Conservation (phyloP, 2,797 vertebrate species). For the Bradypodion pumilum region DNA sequence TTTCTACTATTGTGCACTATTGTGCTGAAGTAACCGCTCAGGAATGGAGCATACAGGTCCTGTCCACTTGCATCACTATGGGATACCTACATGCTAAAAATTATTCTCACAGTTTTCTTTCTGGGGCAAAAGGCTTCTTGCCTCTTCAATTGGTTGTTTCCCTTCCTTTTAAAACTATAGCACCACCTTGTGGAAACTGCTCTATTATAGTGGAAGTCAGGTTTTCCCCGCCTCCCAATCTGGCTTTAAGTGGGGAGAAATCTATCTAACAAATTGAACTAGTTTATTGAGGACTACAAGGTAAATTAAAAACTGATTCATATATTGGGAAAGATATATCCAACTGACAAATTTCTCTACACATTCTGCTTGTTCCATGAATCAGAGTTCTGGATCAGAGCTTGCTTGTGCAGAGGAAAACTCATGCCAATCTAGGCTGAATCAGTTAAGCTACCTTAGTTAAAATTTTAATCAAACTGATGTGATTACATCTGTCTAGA, state of each 20-base stretch:
- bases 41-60: background rate
- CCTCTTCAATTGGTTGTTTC: background rate
- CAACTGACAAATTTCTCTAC: too few relatives aligned
- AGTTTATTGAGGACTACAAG: background rate
- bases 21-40: too few relatives aligned
- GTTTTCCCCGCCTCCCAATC: background rate
- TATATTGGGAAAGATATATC: background rate
- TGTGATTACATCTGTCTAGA: background rate
- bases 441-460: background rate
- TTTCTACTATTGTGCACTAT: too few relatives aligned
- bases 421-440: background rate
- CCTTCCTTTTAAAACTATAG: constrained; percentile 28
- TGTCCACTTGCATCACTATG: background rate
- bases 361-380: too few relatives aligned
- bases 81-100: background rate
- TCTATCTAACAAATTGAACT: background rate
- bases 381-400: too few relatives aligned
- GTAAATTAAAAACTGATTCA: rapidly evolving
- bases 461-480: background rate
- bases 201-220: background rate
- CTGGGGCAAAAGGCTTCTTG: background rate
- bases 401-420: too few relatives aligned
- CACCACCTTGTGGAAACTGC: constrained; percentile 58
- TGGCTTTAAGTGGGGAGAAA: background rate
- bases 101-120: background rate